Percentiles rank a stretch among this genome's conserved stretches.
Evolutionary conservation across 2,113 vertebrate genomes (phyloP).

Genomic region (Promerops cafer): DNA sequence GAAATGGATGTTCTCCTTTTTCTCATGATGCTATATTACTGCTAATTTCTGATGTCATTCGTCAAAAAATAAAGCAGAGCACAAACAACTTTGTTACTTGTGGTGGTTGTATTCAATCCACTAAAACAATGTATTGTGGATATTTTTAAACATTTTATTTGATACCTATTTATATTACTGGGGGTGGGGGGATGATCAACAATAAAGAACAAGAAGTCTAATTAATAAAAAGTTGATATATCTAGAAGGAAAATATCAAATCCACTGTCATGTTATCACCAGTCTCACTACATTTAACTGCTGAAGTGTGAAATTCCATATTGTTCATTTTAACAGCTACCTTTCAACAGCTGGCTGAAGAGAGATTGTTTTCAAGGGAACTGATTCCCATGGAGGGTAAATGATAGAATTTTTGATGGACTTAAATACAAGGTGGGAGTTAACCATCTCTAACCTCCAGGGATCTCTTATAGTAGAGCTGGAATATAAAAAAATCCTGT

Average conservation of each 20-base stretch:
- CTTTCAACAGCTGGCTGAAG: not conserved
- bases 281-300: not conserved
- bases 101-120: not conserved
- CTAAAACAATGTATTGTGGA: not conserved
- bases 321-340: not conserved
- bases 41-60: not conserved
- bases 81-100: not conserved
- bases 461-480: not conserved
- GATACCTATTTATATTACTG: not conserved
- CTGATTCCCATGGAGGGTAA: not conserved
- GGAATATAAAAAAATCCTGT: not conserved
- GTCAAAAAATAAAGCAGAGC: not conserved
- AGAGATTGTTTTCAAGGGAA: not conserved
- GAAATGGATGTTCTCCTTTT: not conserved
- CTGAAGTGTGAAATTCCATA: constrained; percentile 20
- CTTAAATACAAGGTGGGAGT: not conserved
- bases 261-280: not conserved
- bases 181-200: rapidly evolving
- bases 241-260: not conserved
- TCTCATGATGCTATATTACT: not conserved
- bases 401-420: not conserved
- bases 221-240: not conserved
- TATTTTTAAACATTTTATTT: not conserved
- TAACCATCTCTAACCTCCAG: not conserved
- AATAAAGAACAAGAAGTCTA: not conserved